These are phyloP conservation scores for Amphiprion percula DNA, from an alignment of 2,113 vertebrate species.

Conservation along the genomic window DNA sequence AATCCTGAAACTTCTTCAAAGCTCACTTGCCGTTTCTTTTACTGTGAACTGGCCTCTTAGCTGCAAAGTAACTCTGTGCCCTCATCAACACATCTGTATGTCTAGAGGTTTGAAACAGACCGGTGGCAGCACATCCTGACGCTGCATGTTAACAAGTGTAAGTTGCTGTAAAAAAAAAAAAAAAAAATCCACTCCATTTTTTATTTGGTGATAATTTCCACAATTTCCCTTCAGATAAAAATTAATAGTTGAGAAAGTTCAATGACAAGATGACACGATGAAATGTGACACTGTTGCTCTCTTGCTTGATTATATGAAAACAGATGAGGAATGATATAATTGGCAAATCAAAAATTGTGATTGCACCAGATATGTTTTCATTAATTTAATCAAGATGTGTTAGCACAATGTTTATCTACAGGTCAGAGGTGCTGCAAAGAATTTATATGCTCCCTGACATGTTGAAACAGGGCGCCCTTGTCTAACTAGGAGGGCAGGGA, in stretches of 20 bases:
- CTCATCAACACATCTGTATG: background rate
- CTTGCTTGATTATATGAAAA: conserved; percentile 10
- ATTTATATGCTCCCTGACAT: background rate
- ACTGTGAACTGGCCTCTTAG: background rate
- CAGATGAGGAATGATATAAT: background rate
- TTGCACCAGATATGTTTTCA: conserved; percentile 22
- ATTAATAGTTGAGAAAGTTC: background rate
- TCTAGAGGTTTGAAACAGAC: background rate
- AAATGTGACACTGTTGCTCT: background rate
- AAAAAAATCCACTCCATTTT: too few species aligned
- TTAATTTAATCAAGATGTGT: conserved; percentile 9
- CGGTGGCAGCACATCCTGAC: background rate
- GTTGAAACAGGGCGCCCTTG: background rate
- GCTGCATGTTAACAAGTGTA: background rate
- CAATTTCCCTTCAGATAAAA: background rate
- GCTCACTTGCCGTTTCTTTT: conserved; percentile 1
- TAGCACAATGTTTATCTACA: background rate
- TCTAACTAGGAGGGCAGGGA: background rate
- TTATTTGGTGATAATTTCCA: too few species aligned
- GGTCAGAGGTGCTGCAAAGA: background rate
- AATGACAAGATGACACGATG: background rate
- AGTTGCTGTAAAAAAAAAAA: too few species aligned
- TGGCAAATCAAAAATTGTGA: background rate
- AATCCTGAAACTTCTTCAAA: conserved; percentile 47
- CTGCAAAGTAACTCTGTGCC: conserved; percentile 4